Conservation (phyloP, 2,113 vertebrate genomes). For the Propithecus coquereli region DNA sequence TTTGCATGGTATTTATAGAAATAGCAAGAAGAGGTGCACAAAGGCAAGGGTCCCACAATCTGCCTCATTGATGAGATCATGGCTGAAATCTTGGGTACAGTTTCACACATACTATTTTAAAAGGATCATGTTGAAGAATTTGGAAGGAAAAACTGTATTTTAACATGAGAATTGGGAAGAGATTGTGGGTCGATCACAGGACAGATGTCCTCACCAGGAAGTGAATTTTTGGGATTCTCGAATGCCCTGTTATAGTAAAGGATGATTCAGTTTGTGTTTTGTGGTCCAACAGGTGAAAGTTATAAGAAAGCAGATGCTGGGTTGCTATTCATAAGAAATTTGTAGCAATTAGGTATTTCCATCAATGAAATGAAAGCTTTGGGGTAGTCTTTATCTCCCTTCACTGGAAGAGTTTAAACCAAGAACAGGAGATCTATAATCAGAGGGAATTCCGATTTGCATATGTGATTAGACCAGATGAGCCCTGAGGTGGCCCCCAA, state of each 20-base stretch:
- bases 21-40: neutral
- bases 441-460: neutral
- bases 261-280: neutral
- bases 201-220: neutral
- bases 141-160: neutral
- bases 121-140: neutral
- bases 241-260: neutral
- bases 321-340: neutral
- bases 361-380: neutral
- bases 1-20: neutral
- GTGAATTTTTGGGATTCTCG: neutral
- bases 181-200: neutral
- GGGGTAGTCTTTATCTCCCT: neutral
- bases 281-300: neutral
- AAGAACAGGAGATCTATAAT: neutral
- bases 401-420: neutral
- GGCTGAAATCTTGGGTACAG: neutral
- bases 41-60: neutral
- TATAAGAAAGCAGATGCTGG: neutral
- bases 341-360: neutral
- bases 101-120: neutral
- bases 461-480: neutral
- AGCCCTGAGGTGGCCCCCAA: neutral
- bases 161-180: neutral
- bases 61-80: neutral